phyloP scores from a whole-genome alignment of 2,797 vertebrate genomes.

The Eidolon dupreanum region DNA sequence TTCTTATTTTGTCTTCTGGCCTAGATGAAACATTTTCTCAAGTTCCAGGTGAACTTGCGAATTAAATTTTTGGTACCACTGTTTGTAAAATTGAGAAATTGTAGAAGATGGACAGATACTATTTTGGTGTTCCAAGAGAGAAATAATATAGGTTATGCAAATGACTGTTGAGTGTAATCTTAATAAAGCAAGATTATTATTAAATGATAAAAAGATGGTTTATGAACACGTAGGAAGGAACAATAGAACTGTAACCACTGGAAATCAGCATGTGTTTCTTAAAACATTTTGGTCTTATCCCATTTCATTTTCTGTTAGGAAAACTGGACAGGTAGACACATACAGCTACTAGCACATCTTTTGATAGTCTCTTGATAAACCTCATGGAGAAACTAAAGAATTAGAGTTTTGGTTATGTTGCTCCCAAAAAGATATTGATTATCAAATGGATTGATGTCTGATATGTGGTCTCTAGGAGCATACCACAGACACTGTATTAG shows the following conservation, averaged over 20 bases:
- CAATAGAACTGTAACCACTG: neutral
- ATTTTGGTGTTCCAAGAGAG: neutral
- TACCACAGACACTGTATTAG: neutral
- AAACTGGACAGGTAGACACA: neutral
- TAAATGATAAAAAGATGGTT: neutral
- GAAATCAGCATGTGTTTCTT: neutral
- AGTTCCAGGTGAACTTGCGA: neutral
- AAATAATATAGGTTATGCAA: neutral
- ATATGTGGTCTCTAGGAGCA: neutral
- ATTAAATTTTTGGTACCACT: neutral
- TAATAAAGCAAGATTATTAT: neutral
- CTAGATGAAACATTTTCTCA: constrained; percentile 14
- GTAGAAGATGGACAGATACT: neutral
- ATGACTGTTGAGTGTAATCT: neutral
- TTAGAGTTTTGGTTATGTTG: neutral
- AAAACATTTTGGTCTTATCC: neutral
- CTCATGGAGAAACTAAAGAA: neutral
- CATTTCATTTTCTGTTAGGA: constrained; percentile 39
- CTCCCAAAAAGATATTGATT: neutral
- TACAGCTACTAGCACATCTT: neutral
- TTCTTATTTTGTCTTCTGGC: neutral
- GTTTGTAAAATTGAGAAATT: neutral
- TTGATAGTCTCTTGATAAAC: neutral
- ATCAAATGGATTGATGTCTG: neutral
- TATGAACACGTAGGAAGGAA: neutral